Evolutionary conservation across 2,113 vertebrate genomes (phyloP).

Genomic region (Jacana jacana): DNA sequence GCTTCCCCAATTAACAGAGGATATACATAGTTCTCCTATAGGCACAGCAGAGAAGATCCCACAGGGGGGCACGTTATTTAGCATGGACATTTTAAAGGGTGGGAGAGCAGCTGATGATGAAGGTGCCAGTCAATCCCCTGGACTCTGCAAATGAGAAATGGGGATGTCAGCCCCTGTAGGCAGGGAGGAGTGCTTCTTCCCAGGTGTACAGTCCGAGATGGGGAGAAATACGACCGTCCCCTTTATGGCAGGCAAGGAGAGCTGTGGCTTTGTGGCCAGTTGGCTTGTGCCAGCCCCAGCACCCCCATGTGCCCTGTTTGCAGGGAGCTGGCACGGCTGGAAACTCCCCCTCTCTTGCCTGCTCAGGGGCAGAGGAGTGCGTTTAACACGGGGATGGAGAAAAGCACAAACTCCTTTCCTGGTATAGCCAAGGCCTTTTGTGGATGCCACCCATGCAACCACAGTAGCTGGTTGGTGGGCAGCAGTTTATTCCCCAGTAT

Average conservation of each 20-base stretch:
- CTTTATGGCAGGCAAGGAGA: neutral
- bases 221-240: neutral
- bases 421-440: neutral
- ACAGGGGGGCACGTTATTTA: neutral
- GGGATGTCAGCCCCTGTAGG: neutral
- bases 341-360: neutral
- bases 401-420: neutral
- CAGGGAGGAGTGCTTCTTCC: neutral
- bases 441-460: neutral
- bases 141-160: neutral
- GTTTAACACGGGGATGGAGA: neutral
- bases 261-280: neutral
- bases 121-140: neutral
- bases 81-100: neutral
- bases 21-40: neutral
- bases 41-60: neutral
- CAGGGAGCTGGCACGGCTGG: neutral
- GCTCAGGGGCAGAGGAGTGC: neutral
- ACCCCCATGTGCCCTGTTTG: neutral
- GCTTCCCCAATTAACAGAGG: neutral
- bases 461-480: neutral
- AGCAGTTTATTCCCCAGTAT: neutral
- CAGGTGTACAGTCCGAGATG: accelerated
- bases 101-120: neutral
- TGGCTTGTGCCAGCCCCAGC: neutral